Evolutionary conservation across 1,140 invertebrate genomes (phyloP), one percentile per base, ranked within the genome.

Genomic region (Drosophila nigromelanica): DNA sequence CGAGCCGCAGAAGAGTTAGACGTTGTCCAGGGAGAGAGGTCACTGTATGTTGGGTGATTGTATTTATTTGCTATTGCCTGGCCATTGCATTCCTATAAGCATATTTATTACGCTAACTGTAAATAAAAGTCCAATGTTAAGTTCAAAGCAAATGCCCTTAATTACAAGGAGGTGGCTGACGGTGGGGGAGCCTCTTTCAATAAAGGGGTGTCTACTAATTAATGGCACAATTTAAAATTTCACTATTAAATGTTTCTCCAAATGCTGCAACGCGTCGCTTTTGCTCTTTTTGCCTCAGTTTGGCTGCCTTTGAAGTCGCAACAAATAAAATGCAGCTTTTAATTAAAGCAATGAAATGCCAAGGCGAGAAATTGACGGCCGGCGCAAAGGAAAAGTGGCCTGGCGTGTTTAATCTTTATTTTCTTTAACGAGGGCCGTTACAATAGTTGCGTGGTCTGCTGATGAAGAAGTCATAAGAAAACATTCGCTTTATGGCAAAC

Each of bases 291-390:
- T 51, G 58, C 47, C 80, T 78, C 11, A 71, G 61, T 83, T 75
- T 75, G 64, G 62, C 56, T 62, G 61, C 42, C 81, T 73, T 77
- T 76, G 62, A 47, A 72, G 82, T 66, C 72, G 82, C 72, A 66
- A 78, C 71, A 87, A 79, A 82, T 82, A 89, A 89, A 89, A 80
- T 83, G 69, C 79, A 78, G 70, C 73, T 77, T 83, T 89, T 89
- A 89, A 89, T 89, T 89, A 89, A 89, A 80, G 83, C 83, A 77
- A 89, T 80, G 76, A 89, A 89, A 83, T 72, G 59, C 67, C 70
- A 8, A 69, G 83, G 76, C 76, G 76, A 89, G 83, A 89, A 89
- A 89, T 66, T 80, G 76, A 70, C 45, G 51, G 67, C 39, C 24
- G 52, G 18, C 40, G 52, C 61, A 72, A 76, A 76, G 85, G 80